Evolutionary conservation across 2,797 vertebrate genomes (phyloP).

Genomic region (Cephalopachus bancanus): DNA sequence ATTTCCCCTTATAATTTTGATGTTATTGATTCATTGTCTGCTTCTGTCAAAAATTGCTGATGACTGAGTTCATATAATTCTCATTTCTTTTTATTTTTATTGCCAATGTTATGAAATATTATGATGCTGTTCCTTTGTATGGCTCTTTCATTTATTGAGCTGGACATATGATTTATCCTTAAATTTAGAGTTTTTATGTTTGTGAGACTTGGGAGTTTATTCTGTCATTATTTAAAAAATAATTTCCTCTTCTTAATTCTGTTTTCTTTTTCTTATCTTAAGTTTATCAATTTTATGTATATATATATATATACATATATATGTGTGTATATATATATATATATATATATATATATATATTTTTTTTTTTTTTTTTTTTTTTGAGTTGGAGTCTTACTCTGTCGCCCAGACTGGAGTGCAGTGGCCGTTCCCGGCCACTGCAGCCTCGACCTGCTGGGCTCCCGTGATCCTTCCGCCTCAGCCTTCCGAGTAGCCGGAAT

Average conservation of each 20-base stretch:
- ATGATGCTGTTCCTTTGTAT: not conserved
- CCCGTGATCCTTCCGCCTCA: too few relatives aligned
- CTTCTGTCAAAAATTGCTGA: not conserved
- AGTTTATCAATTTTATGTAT: not conserved
- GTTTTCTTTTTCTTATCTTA: not conserved
- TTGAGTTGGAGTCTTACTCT: too few relatives aligned
- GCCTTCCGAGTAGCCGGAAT: too few relatives aligned
- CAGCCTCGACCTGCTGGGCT: too few relatives aligned
- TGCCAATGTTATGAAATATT: not conserved
- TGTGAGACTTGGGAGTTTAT: not conserved
- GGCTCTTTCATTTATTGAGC: not conserved
- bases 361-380: too few relatives aligned
- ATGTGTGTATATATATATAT: too few relatives aligned
- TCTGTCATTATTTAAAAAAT: not conserved
- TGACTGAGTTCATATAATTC: not conserved
- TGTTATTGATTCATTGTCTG: not conserved
- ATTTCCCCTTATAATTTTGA: not conserved
- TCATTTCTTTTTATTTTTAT: not conserved
- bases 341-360: not conserved
- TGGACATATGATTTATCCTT: not conserved
- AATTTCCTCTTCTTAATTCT: not conserved
- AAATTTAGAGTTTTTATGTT: not conserved
- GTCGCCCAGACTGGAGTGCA: too few relatives aligned
- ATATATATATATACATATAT: too few relatives aligned
- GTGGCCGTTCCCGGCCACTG: too few relatives aligned